Conservation (phyloP, 2,797 vertebrate species). For the Phaenicophaeus curvirostris region DNA sequence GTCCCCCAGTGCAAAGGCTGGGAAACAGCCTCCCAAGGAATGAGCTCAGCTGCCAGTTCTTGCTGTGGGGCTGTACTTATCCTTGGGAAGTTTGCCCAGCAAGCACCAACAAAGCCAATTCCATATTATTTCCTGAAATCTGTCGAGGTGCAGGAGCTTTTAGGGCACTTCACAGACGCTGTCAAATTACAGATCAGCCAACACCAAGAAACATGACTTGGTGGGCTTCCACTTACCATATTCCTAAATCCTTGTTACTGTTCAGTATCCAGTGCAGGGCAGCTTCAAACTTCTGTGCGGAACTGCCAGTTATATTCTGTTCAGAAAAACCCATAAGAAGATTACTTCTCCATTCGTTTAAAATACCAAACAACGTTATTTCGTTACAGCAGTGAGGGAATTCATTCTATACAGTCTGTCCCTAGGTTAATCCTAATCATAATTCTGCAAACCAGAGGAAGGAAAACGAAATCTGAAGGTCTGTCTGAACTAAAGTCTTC, state of each 20-base stretch:
- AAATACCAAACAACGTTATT: not conserved
- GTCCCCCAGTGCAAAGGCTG: not conserved
- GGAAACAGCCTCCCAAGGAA: not conserved
- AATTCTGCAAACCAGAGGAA: not conserved
- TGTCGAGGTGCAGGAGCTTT: not conserved
- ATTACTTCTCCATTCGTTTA: conserved; percentile 41
- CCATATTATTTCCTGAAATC: not conserved
- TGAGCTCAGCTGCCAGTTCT: not conserved
- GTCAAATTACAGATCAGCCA: not conserved
- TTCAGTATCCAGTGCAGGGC: conserved; percentile 80
- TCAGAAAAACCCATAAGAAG: not conserved
- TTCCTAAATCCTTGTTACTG: conserved; percentile 80
- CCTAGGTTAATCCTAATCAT: not conserved
- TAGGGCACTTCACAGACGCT: not conserved
- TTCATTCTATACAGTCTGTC: not conserved
- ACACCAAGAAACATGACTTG: not conserved
- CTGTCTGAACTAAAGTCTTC: not conserved
- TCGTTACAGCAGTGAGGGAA: not conserved
- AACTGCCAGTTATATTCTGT: conserved; percentile 75
- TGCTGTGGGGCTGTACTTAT: not conserved
- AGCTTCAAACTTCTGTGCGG: conserved; percentile 73
- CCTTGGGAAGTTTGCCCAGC: not conserved
- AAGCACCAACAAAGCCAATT: not conserved
- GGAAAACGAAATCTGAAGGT: not conserved
- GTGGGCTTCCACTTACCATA: conserved; percentile 64